A percentile compares a stretch with the other conserved stretches of the same genome.
Evolutionary conservation across 2,113 vertebrate genomes (phyloP).

Genomic region (Eulemur macaco): DNA sequence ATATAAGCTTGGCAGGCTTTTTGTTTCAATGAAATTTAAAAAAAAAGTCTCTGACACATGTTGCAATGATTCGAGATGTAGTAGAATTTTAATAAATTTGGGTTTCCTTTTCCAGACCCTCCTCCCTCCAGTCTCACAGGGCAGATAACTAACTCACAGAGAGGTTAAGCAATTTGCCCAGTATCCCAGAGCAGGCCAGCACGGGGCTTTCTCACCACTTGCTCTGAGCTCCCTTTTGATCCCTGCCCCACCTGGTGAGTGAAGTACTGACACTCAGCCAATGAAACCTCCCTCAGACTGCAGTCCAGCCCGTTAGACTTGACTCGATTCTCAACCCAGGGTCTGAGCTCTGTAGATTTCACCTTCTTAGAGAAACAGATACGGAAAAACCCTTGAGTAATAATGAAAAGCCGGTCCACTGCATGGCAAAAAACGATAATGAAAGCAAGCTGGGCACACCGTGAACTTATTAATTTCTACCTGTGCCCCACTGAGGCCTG

Average conservation of each 20-base stretch:
- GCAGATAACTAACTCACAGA: not conserved
- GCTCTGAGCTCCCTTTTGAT: not conserved
- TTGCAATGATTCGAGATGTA: not conserved
- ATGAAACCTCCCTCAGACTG: not conserved
- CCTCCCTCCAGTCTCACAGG: not conserved
- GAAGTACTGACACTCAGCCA: not conserved
- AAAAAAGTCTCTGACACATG: not conserved
- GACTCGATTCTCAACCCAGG: not conserved
- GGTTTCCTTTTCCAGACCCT: not conserved
- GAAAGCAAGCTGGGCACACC: constrained; percentile 41
- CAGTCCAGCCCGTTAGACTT: not conserved
- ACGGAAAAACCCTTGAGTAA: constrained; percentile 51
- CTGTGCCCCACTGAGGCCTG: constrained; percentile 50
- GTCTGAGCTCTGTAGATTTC: not conserved
- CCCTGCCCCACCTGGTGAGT: not conserved
- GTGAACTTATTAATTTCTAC: constrained; percentile 68
- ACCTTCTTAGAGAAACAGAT: constrained; percentile 57
- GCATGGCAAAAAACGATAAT: constrained; percentile 42
- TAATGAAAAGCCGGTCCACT: constrained; percentile 35
- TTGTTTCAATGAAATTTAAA: not conserved
- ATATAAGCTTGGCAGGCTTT: not conserved
- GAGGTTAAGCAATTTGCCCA: not conserved
- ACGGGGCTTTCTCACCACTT: not conserved
- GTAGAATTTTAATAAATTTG: not conserved
- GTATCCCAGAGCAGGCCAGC: not conserved